Conservation (phyloP, 2,113 vertebrate species). For the Scytalopus superciliaris region DNA sequence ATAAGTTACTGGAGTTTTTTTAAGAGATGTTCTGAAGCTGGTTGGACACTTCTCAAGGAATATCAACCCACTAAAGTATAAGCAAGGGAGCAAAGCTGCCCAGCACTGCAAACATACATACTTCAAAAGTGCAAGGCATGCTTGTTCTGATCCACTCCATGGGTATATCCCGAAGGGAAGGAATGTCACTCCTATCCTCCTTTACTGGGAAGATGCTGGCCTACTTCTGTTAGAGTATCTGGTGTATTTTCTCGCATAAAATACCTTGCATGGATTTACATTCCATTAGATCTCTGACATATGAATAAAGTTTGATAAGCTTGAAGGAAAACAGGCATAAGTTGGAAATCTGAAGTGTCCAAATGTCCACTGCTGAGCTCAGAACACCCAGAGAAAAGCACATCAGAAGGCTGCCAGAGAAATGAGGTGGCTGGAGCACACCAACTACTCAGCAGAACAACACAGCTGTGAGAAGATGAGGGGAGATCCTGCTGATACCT, state of each 20-base stretch:
- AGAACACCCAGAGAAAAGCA: not conserved
- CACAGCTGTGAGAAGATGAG: not conserved
- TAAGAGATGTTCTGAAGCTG: not conserved
- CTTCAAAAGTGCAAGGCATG: not conserved
- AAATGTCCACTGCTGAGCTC: not conserved
- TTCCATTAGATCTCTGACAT: not conserved
- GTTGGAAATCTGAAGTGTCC: not conserved
- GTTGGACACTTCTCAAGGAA: not conserved
- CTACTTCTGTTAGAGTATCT: not conserved
- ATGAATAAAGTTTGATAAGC: not conserved
- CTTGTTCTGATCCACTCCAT: not conserved
- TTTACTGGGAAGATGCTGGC: not conserved
- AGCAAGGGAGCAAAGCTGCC: not conserved
- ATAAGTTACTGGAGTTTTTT: not conserved
- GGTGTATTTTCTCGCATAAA: not conserved
- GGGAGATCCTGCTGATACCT: not conserved
- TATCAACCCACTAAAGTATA: not conserved
- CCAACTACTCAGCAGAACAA: not conserved
- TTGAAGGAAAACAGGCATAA: not conserved
- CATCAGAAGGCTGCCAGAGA: not conserved
- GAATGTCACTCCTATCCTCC: not conserved
- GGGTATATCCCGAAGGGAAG: not conserved
- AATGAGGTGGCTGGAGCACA: not conserved
- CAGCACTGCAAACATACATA: not conserved
- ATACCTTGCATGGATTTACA: not conserved